Evolutionary conservation across 1,140 invertebrate species (phyloP).

Genomic region (Chionoecetes opilio): DNA sequence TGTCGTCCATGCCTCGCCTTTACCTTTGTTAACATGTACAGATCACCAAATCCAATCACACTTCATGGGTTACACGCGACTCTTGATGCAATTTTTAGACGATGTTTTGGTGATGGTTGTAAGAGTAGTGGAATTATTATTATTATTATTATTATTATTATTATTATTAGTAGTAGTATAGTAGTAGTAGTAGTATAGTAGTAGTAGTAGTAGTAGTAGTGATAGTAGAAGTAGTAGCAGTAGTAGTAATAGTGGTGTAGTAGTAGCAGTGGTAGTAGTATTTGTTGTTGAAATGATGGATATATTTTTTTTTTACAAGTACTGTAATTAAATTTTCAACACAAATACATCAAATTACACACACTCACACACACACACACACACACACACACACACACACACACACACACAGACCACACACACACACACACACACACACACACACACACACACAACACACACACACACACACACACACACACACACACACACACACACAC

Average conservation of each 20-base stretch:
- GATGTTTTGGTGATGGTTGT: not conserved
- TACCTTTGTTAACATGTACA: not conserved
- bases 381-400: not conserved
- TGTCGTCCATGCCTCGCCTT: not conserved
- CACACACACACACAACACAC: no score
- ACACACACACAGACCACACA: no score
- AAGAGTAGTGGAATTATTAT: not conserved
- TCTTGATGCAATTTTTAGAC: not conserved
- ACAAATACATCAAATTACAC: no score
- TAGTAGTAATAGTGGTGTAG: not conserved
- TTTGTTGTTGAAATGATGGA: no score
- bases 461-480: no score
- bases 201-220: constrained; percentile 28
- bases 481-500: no score
- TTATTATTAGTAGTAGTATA: not conserved
- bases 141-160: no score
- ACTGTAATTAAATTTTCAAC: no score
- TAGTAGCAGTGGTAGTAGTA: no score
- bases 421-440: no score
- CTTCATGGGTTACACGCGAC: not conserved
- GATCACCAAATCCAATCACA: not conserved
- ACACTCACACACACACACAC: constrained; percentile 3
- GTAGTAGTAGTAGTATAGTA: constrained; percentile 10
- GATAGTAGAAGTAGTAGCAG: not conserved
- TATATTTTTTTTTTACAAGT: no score